Evolutionary conservation across 2,888 invertebrate species (phyloP).

Genomic region (Troides helena): DNA sequence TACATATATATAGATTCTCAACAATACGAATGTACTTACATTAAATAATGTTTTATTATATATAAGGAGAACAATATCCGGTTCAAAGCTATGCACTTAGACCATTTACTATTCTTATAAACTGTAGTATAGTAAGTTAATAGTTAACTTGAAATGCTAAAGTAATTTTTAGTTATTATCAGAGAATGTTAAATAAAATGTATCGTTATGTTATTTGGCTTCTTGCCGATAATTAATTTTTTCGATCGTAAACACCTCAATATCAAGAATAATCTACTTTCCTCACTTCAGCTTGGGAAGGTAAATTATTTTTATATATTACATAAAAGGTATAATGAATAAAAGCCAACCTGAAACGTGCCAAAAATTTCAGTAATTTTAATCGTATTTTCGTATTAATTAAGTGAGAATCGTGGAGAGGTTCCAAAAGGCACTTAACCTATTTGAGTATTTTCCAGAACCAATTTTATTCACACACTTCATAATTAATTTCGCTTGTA

Average conservation of each 20-base stretch:
- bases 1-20: too few relatives aligned
- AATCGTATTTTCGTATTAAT: neutral
- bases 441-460: neutral
- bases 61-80: too few relatives aligned
- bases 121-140: too few relatives aligned
- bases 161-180: too few relatives aligned
- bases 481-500: neutral
- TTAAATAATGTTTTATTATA: too few relatives aligned
- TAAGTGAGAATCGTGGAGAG: neutral
- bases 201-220: too few relatives aligned
- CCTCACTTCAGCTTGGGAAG: neutral
- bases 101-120: too few relatives aligned
- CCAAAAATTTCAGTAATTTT: neutral
- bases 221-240: neutral
- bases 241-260: neutral
- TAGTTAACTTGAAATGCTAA: too few relatives aligned
- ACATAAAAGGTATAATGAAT: conserved; percentile 1
- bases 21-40: too few relatives aligned
- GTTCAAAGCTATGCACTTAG: too few relatives aligned
- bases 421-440: neutral
- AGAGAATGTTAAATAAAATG: too few relatives aligned
- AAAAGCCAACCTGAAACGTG: neutral
- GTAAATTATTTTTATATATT: neutral
- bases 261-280: neutral
- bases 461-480: neutral